Evolutionary conservation across 2,113 vertebrate genomes (phyloP).

Genomic region (Pomatostomus ruficeps): DNA sequence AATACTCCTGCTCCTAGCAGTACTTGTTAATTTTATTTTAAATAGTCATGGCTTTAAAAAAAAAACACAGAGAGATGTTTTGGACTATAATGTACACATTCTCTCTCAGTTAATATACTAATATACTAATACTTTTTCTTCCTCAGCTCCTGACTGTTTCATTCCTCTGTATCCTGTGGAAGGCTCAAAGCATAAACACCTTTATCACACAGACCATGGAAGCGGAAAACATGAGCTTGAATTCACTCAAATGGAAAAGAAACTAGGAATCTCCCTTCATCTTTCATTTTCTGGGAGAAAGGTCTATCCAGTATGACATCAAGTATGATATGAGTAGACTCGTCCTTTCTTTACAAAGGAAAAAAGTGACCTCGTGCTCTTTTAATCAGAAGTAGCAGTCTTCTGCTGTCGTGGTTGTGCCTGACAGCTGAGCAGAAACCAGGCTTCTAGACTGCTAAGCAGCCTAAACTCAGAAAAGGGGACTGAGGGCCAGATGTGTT

Average conservation of each 20-base stretch:
- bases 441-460: not conserved
- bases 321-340: not conserved
- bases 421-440: not conserved
- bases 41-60: not conserved
- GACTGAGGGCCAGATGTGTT: not conserved
- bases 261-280: not conserved
- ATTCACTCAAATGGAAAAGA: not conserved
- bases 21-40: not conserved
- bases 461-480: not conserved
- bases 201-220: not conserved
- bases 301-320: not conserved
- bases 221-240: not conserved
- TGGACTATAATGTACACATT: not conserved
- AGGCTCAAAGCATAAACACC: not conserved
- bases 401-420: not conserved
- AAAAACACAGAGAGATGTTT: not conserved
- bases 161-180: not conserved
- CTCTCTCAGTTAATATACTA: not conserved
- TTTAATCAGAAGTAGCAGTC: not conserved
- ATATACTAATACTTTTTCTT: not conserved
- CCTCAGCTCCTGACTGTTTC: not conserved
- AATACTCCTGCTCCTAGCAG: not conserved
- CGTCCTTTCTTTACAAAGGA: not conserved
- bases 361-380: not conserved
- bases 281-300: not conserved